phyloP scores from a whole-genome alignment of 2,888 invertebrate genomes.

The Ecliptopera silaceata region DNA sequence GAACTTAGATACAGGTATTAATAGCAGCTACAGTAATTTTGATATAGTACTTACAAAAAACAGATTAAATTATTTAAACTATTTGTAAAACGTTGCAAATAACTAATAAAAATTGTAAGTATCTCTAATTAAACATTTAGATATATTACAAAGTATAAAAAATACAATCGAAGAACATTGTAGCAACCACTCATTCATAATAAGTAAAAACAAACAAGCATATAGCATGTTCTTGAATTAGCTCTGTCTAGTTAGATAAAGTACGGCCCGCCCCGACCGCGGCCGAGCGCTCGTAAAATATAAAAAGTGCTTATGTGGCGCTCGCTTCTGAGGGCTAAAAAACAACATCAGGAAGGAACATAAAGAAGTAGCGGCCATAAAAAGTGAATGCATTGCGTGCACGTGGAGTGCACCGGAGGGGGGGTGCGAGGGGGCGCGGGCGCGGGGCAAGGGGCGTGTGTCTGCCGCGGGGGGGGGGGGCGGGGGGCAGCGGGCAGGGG shows the following conservation, averaged over 20 bases:
- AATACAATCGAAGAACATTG: too few species aligned
- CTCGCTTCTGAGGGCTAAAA: conserved; percentile 71
- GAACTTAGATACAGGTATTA: too few species aligned
- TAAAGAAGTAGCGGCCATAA: conserved; percentile 79
- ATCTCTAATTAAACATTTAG: too few species aligned
- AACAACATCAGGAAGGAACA: conserved; percentile 75
- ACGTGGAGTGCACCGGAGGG: conserved; percentile 71
- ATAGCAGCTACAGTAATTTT: too few species aligned
- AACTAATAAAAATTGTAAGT: too few species aligned
- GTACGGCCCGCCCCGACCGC: conserved; percentile 62
- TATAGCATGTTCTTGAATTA: conserved; percentile 61
- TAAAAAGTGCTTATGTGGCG: conserved; percentile 81
- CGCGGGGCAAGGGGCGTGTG: conserved; percentile 60
- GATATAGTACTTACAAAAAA: too few species aligned
- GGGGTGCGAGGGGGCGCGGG: conserved; percentile 41
- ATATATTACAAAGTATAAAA: too few species aligned
- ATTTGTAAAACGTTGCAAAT: too few species aligned
- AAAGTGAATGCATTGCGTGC: conserved; percentile 81
- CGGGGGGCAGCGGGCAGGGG: conserved; percentile 58
- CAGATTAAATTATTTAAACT: too few species aligned
- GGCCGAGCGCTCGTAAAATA: conserved; percentile 73
- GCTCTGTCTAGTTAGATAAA: conserved; percentile 62
- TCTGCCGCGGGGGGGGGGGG: conserved; percentile 64
- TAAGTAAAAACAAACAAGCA: not conserved
- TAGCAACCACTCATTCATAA: not conserved